Conservation (phyloP, 2,888 invertebrate genomes). For the Drosophila mercatorum region DNA sequence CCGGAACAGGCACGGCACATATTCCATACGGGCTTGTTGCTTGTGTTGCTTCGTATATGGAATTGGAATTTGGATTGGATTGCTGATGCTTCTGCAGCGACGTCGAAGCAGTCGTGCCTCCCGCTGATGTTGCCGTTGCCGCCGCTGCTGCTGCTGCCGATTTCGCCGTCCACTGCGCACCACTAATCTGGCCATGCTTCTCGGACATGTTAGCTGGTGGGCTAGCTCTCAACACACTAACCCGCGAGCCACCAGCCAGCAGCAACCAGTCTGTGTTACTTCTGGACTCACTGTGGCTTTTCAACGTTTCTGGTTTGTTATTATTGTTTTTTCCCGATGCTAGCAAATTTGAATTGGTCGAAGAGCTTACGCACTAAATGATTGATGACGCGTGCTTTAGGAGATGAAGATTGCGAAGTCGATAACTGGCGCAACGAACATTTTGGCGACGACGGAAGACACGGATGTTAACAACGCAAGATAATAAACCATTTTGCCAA, state of each 20-base stretch:
- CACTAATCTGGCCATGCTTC: conserved; percentile 82
- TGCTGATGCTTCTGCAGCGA: conserved; percentile 50
- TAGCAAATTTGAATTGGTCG: conserved; percentile 31
- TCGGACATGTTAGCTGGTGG: conserved; percentile 82
- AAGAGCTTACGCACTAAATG: conserved; percentile 50
- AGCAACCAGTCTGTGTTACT: conserved; percentile 36
- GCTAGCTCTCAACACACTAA: conserved; percentile 21
- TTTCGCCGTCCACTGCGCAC: conserved; percentile 83
- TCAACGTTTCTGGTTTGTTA: conserved; percentile 35
- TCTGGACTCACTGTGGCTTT: conserved; percentile 32
- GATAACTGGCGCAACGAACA: conserved; percentile 77
- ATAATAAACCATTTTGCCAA: conserved; percentile 80
- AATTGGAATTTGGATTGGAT: conserved; percentile 36
- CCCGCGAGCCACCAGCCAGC: conserved; percentile 25
- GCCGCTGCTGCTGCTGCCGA: conserved; percentile 58
- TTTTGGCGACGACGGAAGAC: conserved; percentile 69
- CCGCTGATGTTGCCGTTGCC: conserved; percentile 17
- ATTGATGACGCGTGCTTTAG: conserved; percentile 60
- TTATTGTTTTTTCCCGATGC: conserved; percentile 28
- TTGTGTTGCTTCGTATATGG: conserved; percentile 40
- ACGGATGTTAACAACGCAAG: conserved; percentile 69
- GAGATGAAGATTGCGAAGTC: conserved; percentile 81
- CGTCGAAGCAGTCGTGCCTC: conserved; percentile 39
- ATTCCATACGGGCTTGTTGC: conserved; percentile 57
- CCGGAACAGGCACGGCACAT: conserved; percentile 47